Base-by-base conservation (phyloP, 92 coral and sea anemone genomes). In the Micromussa lordhowensis region DNA sequence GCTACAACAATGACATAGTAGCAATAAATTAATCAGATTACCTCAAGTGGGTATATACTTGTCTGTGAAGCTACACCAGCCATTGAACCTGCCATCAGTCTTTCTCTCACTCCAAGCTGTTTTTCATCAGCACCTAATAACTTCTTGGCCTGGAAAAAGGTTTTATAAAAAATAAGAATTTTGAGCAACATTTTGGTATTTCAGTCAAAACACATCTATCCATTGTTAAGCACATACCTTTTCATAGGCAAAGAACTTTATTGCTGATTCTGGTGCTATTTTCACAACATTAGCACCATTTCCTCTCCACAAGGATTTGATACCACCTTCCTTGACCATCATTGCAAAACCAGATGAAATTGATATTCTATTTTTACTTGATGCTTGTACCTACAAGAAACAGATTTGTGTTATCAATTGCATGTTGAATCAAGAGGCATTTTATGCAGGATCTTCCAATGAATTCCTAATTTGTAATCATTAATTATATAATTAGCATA, bases 1-100 rank as follows among this genome's bases (percentile, higher is more conserved):
- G n/a, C n/a, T n/a, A n/a, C n/a, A 35, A 13, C 3, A 55, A 28
- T 34, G 31, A 15, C 28, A 40, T 29, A 32, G 80, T 71, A 5
- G 17, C 14, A 15, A 16, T 0, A 30, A 14, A 3, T 31, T 34
- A 30, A 72, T 72, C 49, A 36, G 4, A 12, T 68, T 92, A 97
- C 99, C 98, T 97, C 98, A 84, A 97, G 70, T 19, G 99, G 99
- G 68, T 97, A 97, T 79, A 97, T 97, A 55, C 96, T 94, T 12
- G 99, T 96, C 74, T 97, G 99, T 28, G 99, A 97, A 1, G 98
- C 93, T 59, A 97, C 96, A 48, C 99, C 99, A 21, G 99, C 99
- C 98, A 97, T 96, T 1, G 98, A 94, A 30, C 99, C 99, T 15
- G 99, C 99, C 55, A 96, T 69, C 30, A 97, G 83, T 68, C 99